Conservation (phyloP, 2,888 invertebrate genomes). For the Germaria angustata region DNA sequence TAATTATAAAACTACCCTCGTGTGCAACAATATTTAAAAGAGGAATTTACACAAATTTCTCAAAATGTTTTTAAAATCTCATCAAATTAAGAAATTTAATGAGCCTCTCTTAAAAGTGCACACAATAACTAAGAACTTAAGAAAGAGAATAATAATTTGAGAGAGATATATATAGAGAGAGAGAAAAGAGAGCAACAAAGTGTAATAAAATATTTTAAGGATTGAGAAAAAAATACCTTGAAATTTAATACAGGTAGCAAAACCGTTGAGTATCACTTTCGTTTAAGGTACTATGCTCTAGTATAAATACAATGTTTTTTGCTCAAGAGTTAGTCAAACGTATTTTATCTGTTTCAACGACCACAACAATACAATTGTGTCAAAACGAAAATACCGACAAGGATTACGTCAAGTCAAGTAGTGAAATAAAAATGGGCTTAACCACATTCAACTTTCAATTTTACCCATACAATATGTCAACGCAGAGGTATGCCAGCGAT, state of each 20-base stretch:
- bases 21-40: too few species aligned
- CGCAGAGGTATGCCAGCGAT: slow-evolving; percentile 4
- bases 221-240: background rate
- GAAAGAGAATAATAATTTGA: too few species aligned
- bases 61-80: background rate
- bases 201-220: slow-evolving; percentile 5
- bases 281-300: background rate
- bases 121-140: slow-evolving; percentile 13
- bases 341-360: slow-evolving; percentile 35
- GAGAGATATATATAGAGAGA: too few species aligned
- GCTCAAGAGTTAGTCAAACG: slow-evolving; percentile 18
- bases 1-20: too few species aligned
- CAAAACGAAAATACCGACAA: background rate
- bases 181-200: too few species aligned
- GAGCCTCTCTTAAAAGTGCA: slow-evolving; percentile 12
- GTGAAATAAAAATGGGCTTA: slow-evolving; percentile 48
- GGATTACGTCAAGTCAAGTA: background rate
- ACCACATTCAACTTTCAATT: slow-evolving; percentile 47
- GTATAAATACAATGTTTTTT: slow-evolving; percentile 23
- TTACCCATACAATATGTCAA: slow-evolving; percentile 47
- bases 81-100: slow-evolving; percentile 3
- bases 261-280: background rate
- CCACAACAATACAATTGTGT: slow-evolving; percentile 9
- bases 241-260: slow-evolving; percentile 28
- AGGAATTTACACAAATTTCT: too few species aligned